Conservation (phyloP, 2,888 invertebrate genomes). For the Tetranychus piercei region DNA sequence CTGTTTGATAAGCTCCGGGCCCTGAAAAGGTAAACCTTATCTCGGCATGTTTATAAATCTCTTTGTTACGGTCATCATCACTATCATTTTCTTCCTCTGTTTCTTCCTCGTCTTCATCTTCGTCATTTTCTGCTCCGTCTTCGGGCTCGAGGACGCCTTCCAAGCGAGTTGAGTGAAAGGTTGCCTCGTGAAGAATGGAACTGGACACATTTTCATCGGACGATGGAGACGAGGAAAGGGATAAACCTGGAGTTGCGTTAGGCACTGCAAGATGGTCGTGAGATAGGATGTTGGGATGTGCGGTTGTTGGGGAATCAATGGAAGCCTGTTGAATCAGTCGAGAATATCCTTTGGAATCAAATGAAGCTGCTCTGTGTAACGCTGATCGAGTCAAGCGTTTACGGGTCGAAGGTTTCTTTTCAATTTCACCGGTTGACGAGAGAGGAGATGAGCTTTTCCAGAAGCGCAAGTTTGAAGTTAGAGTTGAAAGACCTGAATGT, state of each 20-base stretch:
- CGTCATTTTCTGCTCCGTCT: neutral
- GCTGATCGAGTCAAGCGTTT: conserved; percentile 13
- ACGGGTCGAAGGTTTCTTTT: conserved; percentile 4
- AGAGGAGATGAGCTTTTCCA: conserved; percentile 20
- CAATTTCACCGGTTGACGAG: neutral
- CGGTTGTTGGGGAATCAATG: conserved; percentile 1
- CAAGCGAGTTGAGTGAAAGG: neutral
- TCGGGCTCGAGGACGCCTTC: neutral
- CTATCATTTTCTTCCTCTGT: neutral
- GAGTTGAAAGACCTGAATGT: neutral
- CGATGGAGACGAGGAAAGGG: neutral
- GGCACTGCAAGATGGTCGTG: neutral
- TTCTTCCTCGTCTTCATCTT: neutral
- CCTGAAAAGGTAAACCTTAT: neutral
- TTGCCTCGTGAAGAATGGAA: neutral
- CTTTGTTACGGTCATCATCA: neutral
- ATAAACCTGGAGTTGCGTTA: neutral
- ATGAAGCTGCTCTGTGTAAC: conserved; percentile 21
- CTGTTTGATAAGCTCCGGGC: neutral
- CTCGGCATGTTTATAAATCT: neutral
- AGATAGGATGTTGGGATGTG: too few species aligned
- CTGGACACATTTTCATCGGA: neutral
- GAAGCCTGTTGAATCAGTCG: conserved; percentile 18
- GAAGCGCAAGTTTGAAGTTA: conserved; percentile 15
- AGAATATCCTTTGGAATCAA: conserved; percentile 22